Evolutionary conservation across 2,888 invertebrate genomes (phyloP).

Genomic region (Piscicola geometra): DNA sequence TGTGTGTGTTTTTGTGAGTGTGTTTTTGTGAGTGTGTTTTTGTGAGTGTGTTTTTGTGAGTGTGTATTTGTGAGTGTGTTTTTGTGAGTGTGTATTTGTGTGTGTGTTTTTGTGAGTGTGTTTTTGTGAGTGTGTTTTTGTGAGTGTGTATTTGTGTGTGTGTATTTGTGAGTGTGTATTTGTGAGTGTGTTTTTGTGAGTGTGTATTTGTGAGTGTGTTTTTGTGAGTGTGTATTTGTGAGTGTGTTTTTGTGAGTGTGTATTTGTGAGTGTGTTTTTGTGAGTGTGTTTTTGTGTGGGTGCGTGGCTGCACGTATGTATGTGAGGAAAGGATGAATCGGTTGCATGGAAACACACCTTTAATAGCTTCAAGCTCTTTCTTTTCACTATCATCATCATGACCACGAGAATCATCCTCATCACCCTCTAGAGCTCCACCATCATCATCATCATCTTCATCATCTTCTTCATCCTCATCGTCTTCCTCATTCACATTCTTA

Average conservation of each 20-base stretch:
- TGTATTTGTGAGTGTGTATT: no score
- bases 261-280: not conserved
- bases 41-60: no score
- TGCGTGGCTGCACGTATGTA: not conserved
- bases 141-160: no score
- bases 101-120: no score
- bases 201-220: no score
- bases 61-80: no score
- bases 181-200: no score
- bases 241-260: not conserved
- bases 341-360: no score
- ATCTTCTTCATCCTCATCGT: not conserved
- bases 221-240: not conserved
- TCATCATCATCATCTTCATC: not conserved
- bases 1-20: no score
- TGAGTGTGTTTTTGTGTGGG: not conserved
- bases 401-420: not conserved
- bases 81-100: no score
- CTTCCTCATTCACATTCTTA: constrained; percentile 1
- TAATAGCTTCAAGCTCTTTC: not conserved
- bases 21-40: no score
- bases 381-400: not conserved
- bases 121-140: no score
- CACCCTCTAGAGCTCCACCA: not conserved
- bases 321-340: not conserved